Conservation (phyloP, 2,113 vertebrate species). For the Pica pica region DNA sequence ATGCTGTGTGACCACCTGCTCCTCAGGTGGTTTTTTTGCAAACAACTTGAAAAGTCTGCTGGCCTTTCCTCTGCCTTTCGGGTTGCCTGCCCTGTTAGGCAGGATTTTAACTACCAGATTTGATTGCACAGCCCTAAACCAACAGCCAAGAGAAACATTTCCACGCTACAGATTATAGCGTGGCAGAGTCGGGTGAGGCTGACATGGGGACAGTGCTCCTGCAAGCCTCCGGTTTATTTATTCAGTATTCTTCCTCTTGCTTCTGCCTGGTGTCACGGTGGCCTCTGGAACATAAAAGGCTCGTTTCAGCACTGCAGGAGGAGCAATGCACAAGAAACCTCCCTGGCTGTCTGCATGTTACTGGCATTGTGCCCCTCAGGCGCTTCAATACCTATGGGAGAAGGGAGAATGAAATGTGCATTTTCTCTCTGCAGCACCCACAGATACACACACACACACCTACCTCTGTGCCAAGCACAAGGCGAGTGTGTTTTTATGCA, state of each 20-base stretch:
- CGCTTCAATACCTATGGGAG: not conserved
- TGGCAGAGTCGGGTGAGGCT: not conserved
- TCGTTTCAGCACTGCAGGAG: not conserved
- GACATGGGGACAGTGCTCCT: not conserved
- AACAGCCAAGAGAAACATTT: conserved; percentile 15
- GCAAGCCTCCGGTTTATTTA: not conserved
- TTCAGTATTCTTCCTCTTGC: not conserved
- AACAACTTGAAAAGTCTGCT: not conserved
- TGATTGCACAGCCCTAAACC: not conserved
- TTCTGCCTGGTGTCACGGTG: not conserved
- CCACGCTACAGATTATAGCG: accelerated
- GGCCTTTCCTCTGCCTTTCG: not conserved
- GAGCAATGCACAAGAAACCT: not conserved
- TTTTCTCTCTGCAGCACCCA: not conserved
- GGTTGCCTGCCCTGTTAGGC: not conserved
- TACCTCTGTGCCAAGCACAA: not conserved
- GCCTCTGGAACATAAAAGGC: not conserved
- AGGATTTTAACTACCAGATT: not conserved
- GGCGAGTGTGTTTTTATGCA: not conserved
- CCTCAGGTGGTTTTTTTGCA: not conserved
- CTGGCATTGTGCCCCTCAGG: not conserved
- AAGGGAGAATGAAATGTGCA: not conserved
- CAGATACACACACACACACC: accelerated
- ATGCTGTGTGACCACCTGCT: not conserved
- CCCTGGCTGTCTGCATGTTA: not conserved